Evolutionary conservation across 1,140 invertebrate genomes (phyloP).

Genomic region (Aethina tumida): DNA sequence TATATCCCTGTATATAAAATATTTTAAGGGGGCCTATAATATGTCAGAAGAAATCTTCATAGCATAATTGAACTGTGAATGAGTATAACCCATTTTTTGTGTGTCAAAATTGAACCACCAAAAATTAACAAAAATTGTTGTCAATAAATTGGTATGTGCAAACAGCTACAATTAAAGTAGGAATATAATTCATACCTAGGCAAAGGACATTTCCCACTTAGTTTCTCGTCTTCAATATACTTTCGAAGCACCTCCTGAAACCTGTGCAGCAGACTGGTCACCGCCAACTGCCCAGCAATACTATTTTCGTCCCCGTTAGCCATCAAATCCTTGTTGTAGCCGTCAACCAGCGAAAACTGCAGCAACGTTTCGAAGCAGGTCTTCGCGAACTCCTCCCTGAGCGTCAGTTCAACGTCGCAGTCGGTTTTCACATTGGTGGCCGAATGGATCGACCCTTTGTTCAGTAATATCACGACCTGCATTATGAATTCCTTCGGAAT

Average conservation of each 20-base stretch:
- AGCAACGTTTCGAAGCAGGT: conserved; percentile 93
- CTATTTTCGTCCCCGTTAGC: conserved; percentile 35
- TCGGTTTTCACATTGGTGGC: conserved; percentile 59
- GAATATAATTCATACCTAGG: no score
- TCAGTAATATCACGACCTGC: conserved; percentile 79
- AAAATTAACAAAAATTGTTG: no score
- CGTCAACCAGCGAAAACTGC: conserved; percentile 79
- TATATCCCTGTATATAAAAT: no score
- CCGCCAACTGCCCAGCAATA: conserved; percentile 74
- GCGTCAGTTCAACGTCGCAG: conserved; percentile 70
- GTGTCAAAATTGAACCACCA: no score
- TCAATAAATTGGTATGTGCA: no score
- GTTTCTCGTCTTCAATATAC: conserved; percentile 80
- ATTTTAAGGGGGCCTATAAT: no score
- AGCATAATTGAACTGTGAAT: no score
- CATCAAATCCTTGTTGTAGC: conserved; percentile 41
- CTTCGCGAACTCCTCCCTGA: conserved; percentile 91
- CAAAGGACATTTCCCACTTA: conserved; percentile 81
- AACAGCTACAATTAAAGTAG: no score
- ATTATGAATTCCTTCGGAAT: conserved; percentile 82
- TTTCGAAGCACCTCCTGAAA: conserved; percentile 88
- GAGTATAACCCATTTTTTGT: no score
- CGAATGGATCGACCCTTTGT: conserved; percentile 90
- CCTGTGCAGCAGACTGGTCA: conserved; percentile 80
- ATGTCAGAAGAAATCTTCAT: no score